Evolutionary conservation across 92 coral and sea anemone species (phyloP), one percentile per base, ranked within the genome.

Genomic region (Phenganax subtilis): DNA sequence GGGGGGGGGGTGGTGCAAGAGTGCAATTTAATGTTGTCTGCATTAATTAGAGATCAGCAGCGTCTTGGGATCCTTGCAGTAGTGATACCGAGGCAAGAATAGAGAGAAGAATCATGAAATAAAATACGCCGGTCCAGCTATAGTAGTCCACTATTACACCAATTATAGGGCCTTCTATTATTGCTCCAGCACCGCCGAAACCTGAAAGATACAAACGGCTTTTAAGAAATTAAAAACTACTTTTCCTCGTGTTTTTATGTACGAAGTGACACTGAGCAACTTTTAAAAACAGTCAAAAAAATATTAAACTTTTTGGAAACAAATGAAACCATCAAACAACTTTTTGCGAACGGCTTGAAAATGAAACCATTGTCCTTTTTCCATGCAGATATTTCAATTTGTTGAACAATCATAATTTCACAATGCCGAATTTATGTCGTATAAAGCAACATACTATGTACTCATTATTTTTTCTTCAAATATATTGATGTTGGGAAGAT

Each of bases 121-220:
- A 91, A 73, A 93, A 93, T 51, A 97, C 93, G 15, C 90, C 97
- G 51, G 90, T 85, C 98, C 98, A 93, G 20, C 98, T 94, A 55
- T 88, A 93, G 71, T 10, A 58, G 84, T 92, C 91, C 10, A 89
- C 94, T 66, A 93, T 91, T 89, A 90, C 85, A 9, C 98, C 98
- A 64, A 93, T 90, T 31, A 93, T 14, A 25, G 98, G 98, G 0
- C 98, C 98, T 75, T 93, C 97, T 7, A 93, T 64, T 12, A 93
- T 88, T 6, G 98, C 91, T 17, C 98, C 98, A 55, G 89, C 76
- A 52, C 97, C 90, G 60, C 98, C 98, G 84, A 93, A 91, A 29
- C 98, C 98, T 93, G 80, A 14, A 75, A 51, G 10, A 52, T 53
- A 27, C n/a, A 16, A 55, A 54, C 55, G 9, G 54, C n/a, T 60